Conservation (phyloP, 1,140 invertebrate genomes). For the Drosophila ogumai region DNA sequence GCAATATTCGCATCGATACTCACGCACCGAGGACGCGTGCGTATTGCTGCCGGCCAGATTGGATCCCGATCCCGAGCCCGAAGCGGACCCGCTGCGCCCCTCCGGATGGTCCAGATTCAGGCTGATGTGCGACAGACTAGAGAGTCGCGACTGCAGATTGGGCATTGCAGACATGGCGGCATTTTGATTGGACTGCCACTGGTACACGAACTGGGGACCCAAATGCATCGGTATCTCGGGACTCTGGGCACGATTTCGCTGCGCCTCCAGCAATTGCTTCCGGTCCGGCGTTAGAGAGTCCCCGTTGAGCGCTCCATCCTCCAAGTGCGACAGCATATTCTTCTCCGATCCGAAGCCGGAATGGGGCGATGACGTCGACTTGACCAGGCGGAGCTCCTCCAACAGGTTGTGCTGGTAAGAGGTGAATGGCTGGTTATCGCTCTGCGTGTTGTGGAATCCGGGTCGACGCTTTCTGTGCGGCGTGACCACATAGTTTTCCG, state of each 20-base stretch:
- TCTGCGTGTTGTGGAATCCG: conserved; percentile 93
- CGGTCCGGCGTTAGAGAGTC: conserved; percentile 66
- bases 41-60: conserved; percentile 59
- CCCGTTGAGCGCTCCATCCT: conserved; percentile 63
- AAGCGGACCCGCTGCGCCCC: conserved; percentile 49
- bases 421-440: conserved; percentile 93
- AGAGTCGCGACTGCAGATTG: conserved; percentile 77
- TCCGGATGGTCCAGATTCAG: conserved; percentile 65
- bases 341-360: conserved; percentile 74
- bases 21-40: conserved; percentile 87
- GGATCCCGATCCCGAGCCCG: conserved; percentile 59
- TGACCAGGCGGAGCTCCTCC: conserved; percentile 86
- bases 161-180: conserved; percentile 73
- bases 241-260: conserved; percentile 68
- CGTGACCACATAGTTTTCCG: conserved; percentile 92
- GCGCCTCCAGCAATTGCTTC: conserved; percentile 65
- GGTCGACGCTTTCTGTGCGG: conserved; percentile 93
- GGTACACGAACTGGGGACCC: conserved; percentile 76
- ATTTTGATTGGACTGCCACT: conserved; percentile 80
- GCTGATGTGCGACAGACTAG: conserved; percentile 72
- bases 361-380: conserved; percentile 82
- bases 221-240: conserved; percentile 71
- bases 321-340: conserved; percentile 68
- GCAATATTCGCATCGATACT: conserved; percentile 94
- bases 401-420: conserved; percentile 90